Evolutionary conservation across 2,888 invertebrate genomes (phyloP).

Genomic region (Parnassius glacialis): DNA sequence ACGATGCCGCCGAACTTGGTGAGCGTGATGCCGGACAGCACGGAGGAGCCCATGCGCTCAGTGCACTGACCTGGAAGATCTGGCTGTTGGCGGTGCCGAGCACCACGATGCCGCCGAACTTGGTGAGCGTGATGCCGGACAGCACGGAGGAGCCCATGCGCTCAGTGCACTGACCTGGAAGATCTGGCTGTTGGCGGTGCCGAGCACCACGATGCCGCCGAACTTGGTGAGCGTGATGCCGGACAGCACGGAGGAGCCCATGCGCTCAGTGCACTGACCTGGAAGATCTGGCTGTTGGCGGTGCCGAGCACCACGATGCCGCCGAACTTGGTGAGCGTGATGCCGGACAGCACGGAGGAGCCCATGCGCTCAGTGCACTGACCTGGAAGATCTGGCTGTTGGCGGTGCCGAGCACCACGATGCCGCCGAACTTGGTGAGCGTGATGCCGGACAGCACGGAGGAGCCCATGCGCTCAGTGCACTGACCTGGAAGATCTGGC

Average conservation of each 20-base stretch:
- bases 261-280: conserved; percentile 59
- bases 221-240: conserved; percentile 99
- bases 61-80: conserved; percentile 87
- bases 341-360: conserved; percentile 91
- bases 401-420: conserved; percentile 97
- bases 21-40: conserved; percentile 97
- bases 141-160: no score
- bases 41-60: conserved; percentile 93
- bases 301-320: conserved; percentile 98
- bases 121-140: conserved; percentile 78
- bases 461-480: background rate
- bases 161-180: conserved; percentile 83
- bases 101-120: conserved; percentile 98
- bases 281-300: conserved; percentile 98
- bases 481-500: conserved; percentile 93
- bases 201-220: conserved; percentile 97
- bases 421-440: conserved; percentile 98
- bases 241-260: conserved; percentile 85
- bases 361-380: background rate
- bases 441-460: conserved; percentile 97
- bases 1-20: conserved; percentile 98
- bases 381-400: conserved; percentile 98
- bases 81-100: conserved; percentile 98
- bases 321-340: conserved; percentile 98
- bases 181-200: conserved; percentile 98